A percentile compares a stretch with the other conserved stretches of the same genome.
These are phyloP conservation scores for Epinephelus cyanopodus DNA, from an alignment of 2,113 vertebrate genomes.

Conservation along the genomic window DNA sequence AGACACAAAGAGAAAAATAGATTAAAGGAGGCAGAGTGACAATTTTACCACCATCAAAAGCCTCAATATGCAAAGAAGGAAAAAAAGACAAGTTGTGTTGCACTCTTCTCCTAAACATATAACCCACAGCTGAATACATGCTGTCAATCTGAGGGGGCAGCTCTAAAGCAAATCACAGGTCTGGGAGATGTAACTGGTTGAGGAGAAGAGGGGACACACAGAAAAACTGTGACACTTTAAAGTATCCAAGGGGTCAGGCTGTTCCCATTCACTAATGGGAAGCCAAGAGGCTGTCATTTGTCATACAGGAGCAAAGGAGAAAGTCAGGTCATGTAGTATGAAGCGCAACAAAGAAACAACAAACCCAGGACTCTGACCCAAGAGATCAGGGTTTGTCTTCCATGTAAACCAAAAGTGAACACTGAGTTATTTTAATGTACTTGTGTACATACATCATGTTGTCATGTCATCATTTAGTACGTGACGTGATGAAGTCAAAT, in stretches of 20 bases:
- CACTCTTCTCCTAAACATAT: not conserved
- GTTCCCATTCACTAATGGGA: too few relatives aligned
- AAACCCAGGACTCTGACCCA: too few relatives aligned
- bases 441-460: too few relatives aligned
- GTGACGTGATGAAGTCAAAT: too few relatives aligned
- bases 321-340: too few relatives aligned
- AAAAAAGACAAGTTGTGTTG: not conserved
- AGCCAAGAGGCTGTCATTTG: too few relatives aligned
- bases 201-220: not conserved
- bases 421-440: too few relatives aligned
- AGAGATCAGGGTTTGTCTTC: too few relatives aligned
- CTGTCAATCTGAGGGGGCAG: not conserved
- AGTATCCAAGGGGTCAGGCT: not conserved
- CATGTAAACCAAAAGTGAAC: too few relatives aligned
- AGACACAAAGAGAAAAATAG: constrained; percentile 20
- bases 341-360: too few relatives aligned
- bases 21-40: constrained; percentile 9
- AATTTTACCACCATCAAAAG: not conserved
- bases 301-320: too few relatives aligned
- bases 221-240: not conserved
- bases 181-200: not conserved
- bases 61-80: constrained; percentile 2
- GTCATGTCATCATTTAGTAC: too few relatives aligned
- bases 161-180: not conserved
- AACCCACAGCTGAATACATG: not conserved